phyloP scores from a whole-genome alignment of 2,888 invertebrate species.

The Morpho helenor region DNA sequence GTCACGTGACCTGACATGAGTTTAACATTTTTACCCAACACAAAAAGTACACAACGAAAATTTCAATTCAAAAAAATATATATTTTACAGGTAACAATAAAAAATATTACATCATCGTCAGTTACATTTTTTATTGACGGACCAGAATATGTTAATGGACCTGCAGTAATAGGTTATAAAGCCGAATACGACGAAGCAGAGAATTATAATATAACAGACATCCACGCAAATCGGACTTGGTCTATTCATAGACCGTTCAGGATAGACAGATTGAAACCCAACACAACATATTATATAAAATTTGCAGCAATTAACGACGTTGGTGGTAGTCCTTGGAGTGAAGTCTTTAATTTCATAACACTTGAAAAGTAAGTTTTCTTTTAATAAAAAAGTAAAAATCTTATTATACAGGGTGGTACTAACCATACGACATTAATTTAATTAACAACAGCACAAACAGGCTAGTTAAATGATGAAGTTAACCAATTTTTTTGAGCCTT shows the following conservation, averaged over 20 bases:
- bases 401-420: too few species aligned
- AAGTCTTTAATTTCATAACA: slow-evolving; percentile 43
- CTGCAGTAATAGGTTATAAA: slow-evolving; percentile 48
- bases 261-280: slow-evolving; percentile 52
- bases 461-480: too few species aligned
- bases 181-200: slow-evolving; percentile 55
- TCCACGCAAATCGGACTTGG: slow-evolving; percentile 63
- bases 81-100: slow-evolving; percentile 39
- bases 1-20: too few species aligned
- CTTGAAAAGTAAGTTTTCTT: slow-evolving; percentile 53
- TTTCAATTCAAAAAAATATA: too few species aligned
- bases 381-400: too few species aligned
- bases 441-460: too few species aligned
- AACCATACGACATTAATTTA: too few species aligned
- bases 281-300: slow-evolving; percentile 49
- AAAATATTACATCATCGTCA: slow-evolving; percentile 45
- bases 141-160: slow-evolving; percentile 40
- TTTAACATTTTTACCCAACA: too few species aligned
- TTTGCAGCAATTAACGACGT: slow-evolving; percentile 62
- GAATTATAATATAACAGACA: slow-evolving; percentile 52
- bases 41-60: too few species aligned
- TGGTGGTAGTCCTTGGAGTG: slow-evolving; percentile 51
- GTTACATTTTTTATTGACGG: slow-evolving; percentile 46
- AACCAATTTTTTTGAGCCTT: too few species aligned
- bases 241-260: slow-evolving; percentile 47